Evolutionary conservation across 2,888 invertebrate genomes (phyloP), one percentile per base, ranked within the genome.

Genomic region (Leptopilina syphax): DNA sequence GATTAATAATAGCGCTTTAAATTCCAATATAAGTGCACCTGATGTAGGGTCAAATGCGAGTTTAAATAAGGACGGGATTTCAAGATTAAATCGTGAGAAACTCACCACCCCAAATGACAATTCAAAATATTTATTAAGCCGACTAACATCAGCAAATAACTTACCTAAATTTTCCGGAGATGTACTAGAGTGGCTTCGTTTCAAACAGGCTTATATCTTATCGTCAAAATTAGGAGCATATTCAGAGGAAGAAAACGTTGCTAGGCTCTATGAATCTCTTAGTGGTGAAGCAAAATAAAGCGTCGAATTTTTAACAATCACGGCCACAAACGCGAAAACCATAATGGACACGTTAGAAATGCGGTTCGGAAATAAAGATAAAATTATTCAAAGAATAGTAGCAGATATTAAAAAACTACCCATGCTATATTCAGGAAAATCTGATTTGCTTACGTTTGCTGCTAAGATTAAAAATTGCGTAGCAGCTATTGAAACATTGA

Each of bases 311-410:
- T 44, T 81, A 8, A 54, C 79, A 65, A 50, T 77, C 1, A 76
- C 70, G 1, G 70, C 77, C 0, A 27, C 34, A 27, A 65, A 77
- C 9, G 47, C 73, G 12, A 4, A 41, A 9, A 47, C 60, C 4
- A 79, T 77, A 12, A 79, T 77, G 65, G 57, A 44, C 1, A 65
- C 77, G 1, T 41, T 81, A 10, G 60, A 80, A 12, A 50, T 78
- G 9, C 78, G 77, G 9, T 80, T 73, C 47, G 80, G 80, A 2
- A 81, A 81, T 24, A 73, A 65, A 12, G 78, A 80, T 27, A 57
- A 13, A 1, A 68, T 78, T 5, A 47, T 68, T 3, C 57, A 54
- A n/a, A 68, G 50, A 60, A 76, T 80, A 2, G 27, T 77, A 34
- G 54, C 57, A 27, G 80, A 78, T 4, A 67, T 80, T 0, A 80